phyloP scores from a whole-genome alignment of 2,113 vertebrate genomes.

The Melospiza melodia region DNA sequence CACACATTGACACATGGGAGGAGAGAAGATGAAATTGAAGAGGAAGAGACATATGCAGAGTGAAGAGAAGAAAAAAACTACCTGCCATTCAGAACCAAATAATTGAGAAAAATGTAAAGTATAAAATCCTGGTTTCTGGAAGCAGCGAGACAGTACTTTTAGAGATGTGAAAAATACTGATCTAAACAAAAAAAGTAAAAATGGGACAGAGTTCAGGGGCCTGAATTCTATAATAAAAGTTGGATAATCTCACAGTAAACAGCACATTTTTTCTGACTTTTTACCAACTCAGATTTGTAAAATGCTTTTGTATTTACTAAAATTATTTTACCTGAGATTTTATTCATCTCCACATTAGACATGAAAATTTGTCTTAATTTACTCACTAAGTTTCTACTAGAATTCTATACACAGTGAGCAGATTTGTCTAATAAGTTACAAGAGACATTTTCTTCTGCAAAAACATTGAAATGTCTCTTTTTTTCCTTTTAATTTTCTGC shows the following conservation, averaged over 20 bases:
- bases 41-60: background rate
- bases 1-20: background rate
- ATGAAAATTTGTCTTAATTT: background rate
- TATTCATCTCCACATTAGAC: background rate
- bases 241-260: background rate
- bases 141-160: background rate
- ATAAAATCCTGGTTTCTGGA: background rate
- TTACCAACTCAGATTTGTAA: background rate
- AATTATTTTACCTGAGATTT: background rate
- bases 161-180: background rate
- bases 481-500: fast-evolving
- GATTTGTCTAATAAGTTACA: background rate
- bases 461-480: background rate
- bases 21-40: background rate
- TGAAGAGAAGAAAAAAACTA: background rate
- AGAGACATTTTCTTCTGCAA: background rate
- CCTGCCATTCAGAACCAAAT: background rate
- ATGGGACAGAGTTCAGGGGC: background rate
- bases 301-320: background rate
- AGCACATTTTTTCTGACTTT: background rate
- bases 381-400: background rate
- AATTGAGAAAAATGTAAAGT: background rate
- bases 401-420: background rate
- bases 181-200: background rate
- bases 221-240: background rate